phyloP scores from a whole-genome alignment of 2,797 vertebrate genomes.

The Phoeniculus purpureus region DNA sequence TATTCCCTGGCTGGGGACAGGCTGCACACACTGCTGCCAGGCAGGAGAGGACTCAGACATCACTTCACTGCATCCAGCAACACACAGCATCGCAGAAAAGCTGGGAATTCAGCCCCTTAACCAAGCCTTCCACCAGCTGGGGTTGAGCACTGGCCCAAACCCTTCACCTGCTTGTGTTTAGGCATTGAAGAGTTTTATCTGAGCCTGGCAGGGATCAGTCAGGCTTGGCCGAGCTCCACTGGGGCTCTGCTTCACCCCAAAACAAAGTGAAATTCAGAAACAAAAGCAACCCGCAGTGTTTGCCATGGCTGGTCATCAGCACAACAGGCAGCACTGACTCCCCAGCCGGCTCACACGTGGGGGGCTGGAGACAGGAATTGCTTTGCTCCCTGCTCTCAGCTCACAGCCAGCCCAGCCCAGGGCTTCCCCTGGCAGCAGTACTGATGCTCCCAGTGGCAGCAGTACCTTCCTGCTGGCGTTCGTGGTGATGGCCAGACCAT shows the following conservation, averaged over 20 bases:
- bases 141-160: neutral
- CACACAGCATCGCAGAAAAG: neutral
- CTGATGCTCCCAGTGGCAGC: rapidly evolving
- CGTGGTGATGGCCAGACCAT: constrained; percentile 93
- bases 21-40: neutral
- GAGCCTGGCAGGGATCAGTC: constrained; percentile 7
- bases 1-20: neutral
- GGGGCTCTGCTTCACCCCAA: neutral
- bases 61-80: neutral
- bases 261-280: constrained; percentile 33
- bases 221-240: neutral
- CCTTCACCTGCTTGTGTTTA: neutral
- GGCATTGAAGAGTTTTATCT: constrained; percentile 23
- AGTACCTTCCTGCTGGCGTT: constrained; percentile 88
- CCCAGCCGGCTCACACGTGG: rapidly evolving
- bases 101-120: neutral
- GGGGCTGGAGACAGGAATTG: rapidly evolving
- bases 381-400: neutral
- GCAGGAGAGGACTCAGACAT: neutral
- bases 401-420: neutral
- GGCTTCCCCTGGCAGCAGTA: rapidly evolving
- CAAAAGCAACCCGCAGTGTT: neutral
- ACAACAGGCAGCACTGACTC: rapidly evolving
- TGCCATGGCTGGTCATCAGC: constrained; percentile 5
- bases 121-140: neutral